Conservation (phyloP, 23 tunicate species). For the Clavelina lepadiformis region DNA sequence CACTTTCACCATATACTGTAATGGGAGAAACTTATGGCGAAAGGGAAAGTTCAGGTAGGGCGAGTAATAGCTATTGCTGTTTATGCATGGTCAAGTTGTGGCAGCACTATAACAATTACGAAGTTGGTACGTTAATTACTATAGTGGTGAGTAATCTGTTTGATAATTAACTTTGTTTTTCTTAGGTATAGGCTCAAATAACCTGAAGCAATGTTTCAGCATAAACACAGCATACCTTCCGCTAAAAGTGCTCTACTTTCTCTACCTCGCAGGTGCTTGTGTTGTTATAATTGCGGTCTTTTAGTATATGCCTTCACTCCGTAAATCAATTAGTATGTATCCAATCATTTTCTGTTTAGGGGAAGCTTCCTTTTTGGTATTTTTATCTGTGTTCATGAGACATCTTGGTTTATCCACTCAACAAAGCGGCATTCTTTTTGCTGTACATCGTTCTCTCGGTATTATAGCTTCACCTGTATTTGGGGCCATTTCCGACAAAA, state of each 20-base stretch:
- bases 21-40: no score
- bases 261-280: constrained; percentile 23
- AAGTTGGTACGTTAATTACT: no score
- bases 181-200: no score
- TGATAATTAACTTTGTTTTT: no score
- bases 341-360: constrained; percentile 17
- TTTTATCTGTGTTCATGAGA: constrained; percentile 6
- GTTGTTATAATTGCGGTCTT: no score
- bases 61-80: no score
- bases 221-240: constrained; percentile 14
- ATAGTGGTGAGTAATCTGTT: no score
- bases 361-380: constrained; percentile 8
- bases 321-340: not conserved
- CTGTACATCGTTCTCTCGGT: constrained; percentile 6
- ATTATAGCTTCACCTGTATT: constrained; percentile 11
- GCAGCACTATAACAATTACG: no score
- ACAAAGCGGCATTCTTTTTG: constrained; percentile 16
- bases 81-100: no score
- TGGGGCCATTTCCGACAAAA: constrained; percentile 35
- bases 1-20: no score
- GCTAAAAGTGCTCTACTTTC: constrained; percentile 19
- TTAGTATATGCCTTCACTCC: not conserved
- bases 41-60: no score
- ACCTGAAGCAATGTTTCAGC: not conserved
- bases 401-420: constrained; percentile 28